Percentiles rank a stretch among this genome's conserved stretches.
phyloP scores from a whole-genome alignment of 2,113 vertebrate species.

The Mungos mungo region DNA sequence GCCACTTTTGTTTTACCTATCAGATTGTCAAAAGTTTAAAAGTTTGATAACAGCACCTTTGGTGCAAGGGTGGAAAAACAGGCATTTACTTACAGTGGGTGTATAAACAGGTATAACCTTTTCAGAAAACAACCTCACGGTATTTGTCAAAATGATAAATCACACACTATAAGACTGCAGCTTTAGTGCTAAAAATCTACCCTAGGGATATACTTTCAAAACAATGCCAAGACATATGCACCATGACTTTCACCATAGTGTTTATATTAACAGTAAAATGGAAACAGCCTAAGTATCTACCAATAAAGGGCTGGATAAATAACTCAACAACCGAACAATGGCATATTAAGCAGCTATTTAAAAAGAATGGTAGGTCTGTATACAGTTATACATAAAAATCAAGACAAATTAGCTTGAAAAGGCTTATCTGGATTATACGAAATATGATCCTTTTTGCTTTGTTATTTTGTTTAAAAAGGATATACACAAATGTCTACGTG shows the following conservation, averaged over 20 bases:
- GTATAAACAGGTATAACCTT: background rate
- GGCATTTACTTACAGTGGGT: background rate
- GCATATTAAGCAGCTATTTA: background rate
- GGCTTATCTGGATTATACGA: background rate
- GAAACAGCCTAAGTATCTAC: background rate
- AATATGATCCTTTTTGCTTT: background rate
- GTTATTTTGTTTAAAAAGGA: conserved; percentile 24
- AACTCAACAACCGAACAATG: background rate
- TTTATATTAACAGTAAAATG: conserved; percentile 2
- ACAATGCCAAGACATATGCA: background rate
- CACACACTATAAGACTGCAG: conserved; percentile 8
- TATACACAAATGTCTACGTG: background rate
- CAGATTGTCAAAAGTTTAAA: background rate
- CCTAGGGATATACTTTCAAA: background rate
- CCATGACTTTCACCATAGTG: background rate
- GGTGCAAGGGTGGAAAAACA: background rate
- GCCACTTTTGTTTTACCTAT: background rate
- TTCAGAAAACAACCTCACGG: background rate
- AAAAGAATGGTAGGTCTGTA: background rate
- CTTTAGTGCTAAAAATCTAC: conserved; percentile 27
- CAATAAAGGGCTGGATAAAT: background rate
- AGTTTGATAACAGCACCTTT: background rate
- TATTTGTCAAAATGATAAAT: conserved; percentile 34
- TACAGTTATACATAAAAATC: background rate
- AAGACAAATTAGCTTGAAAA: background rate